Conservation (phyloP, 2,113 vertebrate species). For the Glareola pratincola region DNA sequence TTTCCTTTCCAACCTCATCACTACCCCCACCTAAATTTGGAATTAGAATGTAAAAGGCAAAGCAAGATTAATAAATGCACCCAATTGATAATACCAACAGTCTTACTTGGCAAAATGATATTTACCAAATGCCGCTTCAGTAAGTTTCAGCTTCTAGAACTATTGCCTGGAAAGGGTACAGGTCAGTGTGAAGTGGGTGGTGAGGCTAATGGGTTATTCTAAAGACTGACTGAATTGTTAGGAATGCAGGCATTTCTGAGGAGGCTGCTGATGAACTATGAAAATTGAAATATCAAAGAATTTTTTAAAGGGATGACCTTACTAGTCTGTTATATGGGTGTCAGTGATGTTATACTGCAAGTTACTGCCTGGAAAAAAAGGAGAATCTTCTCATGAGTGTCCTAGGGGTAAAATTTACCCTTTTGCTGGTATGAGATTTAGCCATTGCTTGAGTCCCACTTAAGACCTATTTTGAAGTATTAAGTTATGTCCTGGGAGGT, state of each 20-base stretch:
- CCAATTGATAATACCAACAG: background rate
- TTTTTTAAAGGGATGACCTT: constrained; percentile 12
- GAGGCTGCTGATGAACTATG: constrained; percentile 30
- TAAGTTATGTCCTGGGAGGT: background rate
- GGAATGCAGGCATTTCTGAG: constrained; percentile 47
- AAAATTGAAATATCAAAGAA: constrained; percentile 43
- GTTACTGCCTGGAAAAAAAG: background rate
- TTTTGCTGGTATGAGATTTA: background rate
- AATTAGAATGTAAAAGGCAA: background rate
- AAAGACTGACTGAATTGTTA: constrained; percentile 12
- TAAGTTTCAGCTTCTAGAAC: background rate
- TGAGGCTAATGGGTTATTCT: background rate
- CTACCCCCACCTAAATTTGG: background rate
- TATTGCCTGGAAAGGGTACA: background rate
- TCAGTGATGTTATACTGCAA: background rate
- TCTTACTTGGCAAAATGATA: background rate
- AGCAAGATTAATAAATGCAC: constrained; percentile 8
- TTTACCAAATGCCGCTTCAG: background rate
- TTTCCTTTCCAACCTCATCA: background rate
- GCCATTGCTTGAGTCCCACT: background rate
- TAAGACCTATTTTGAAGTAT: background rate
- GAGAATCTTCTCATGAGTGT: background rate
- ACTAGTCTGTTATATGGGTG: background rate
- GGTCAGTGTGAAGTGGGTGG: constrained; percentile 28
- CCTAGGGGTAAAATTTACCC: background rate